A percentile compares a stretch with the other conserved stretches of the same genome.
These are phyloP conservation scores for Seira musarum DNA, from an alignment of 2,888 invertebrate species.

Conservation along the genomic window DNA sequence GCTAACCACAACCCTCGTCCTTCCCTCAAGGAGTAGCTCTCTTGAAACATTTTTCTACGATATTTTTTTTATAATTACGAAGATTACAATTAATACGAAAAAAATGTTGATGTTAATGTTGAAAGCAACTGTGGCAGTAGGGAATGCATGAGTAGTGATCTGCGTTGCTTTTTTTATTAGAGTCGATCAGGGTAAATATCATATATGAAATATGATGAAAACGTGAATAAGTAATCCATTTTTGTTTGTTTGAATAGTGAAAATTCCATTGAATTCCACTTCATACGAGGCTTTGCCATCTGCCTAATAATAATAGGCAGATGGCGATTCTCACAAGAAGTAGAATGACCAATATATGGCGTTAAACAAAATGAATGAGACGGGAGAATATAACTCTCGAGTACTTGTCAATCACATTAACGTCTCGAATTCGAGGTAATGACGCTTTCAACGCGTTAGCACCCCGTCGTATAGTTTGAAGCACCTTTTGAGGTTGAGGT, in stretches of 20 bases:
- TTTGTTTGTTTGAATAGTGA: too few relatives aligned
- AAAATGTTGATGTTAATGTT: not conserved
- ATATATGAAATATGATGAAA: too few relatives aligned
- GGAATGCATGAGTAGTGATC: slow-evolving; percentile 1
- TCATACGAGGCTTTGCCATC: slow-evolving; percentile 54
- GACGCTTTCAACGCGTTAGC: slow-evolving; percentile 91
- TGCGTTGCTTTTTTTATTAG: not conserved
- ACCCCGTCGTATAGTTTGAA: slow-evolving; percentile 87
- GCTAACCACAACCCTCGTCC: too few relatives aligned
- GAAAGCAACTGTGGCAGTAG: slow-evolving; percentile 27
- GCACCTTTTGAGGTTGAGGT: slow-evolving; percentile 73
- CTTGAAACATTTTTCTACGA: too few relatives aligned
- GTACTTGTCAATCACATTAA: slow-evolving; percentile 98
- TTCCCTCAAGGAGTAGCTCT: too few relatives aligned
- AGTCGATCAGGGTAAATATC: too few relatives aligned
- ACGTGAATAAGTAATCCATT: too few relatives aligned
- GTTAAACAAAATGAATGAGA: slow-evolving; percentile 96
- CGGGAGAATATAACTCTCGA: slow-evolving; percentile 94
- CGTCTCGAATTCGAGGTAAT: slow-evolving; percentile 96
- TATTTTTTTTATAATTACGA: too few relatives aligned
- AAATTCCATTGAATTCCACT: not conserved
- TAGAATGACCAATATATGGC: slow-evolving; percentile 97
- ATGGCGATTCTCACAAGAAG: slow-evolving; percentile 73
- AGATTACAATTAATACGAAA: too few relatives aligned
- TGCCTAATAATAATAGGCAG: slow-evolving; percentile 67